Evolutionary conservation across 2,888 invertebrate genomes (phyloP), one percentile per base, ranked within the genome.

Genomic region (Matsumyia berberina): DNA sequence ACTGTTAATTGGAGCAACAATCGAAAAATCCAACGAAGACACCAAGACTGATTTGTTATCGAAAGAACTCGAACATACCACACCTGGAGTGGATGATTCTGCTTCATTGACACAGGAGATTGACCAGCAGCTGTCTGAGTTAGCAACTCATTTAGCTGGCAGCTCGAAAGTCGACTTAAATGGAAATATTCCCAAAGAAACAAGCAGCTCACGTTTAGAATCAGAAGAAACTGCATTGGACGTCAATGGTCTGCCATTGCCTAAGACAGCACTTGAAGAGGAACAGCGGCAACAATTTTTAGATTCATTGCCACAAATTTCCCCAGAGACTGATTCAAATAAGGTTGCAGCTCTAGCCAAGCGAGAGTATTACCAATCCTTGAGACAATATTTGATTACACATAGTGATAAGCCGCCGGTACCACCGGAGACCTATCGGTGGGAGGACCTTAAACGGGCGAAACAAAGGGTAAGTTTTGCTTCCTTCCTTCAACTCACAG

Each of bases 361-460:
- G 80, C 88, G 90, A 9, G 91, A 91, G 80, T 91, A 91, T 74
- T 91, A 91, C 85, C 91, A 90, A 72, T 91, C 90, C 0, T 83
- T 91, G 46, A 90, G 90, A 76, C 91, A 91, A 80, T 91, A 91
- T 87, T 87, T 91, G 49, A 86, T 90, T 46, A 88, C 90, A 39
- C 88, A 87, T 53, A 88, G 87, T 55, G 90, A 91, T 80, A 90
- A 87, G 82, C 95, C 96, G 87, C 94, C 94, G 87, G 93, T 95
- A 88, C 96, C 96, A 85, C 93, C 95, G 88, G 94, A 95, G 91
- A 96, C 96, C 66, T 96, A 96, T 91, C 94, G 94, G 92, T 96
- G 96, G 96, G 96, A 96, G 92, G 96, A 96, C 91, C 92, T 96
- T 46, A 92, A 94, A 88, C 93, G 95, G 90, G 93, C 94, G 87